These are phyloP conservation scores for Maniola hyperantus DNA, from an alignment of 2,888 invertebrate genomes.

Conservation along the genomic window DNA sequence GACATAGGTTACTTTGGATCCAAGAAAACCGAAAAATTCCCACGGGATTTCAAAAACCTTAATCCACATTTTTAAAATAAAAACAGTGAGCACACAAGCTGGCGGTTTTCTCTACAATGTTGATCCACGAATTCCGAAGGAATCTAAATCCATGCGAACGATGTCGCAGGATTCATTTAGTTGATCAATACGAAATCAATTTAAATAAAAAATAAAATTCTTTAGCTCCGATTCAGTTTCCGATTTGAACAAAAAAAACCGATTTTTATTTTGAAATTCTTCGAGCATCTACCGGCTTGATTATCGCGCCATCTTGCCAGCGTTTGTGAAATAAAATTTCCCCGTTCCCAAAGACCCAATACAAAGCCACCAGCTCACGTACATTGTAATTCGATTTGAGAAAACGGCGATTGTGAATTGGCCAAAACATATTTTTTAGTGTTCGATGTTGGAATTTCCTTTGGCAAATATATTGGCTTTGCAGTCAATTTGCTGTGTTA, in stretches of 20 bases:
- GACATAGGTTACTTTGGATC: too few species aligned
- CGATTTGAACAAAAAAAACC: background rate
- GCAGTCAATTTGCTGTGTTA: slow-evolving; percentile 52
- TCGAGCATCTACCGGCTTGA: slow-evolving; percentile 36
- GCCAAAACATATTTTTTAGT: slow-evolving; percentile 72
- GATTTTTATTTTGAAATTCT: slow-evolving; percentile 31
- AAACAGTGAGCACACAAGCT: too few species aligned
- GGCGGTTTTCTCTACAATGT: too few species aligned
- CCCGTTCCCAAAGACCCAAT: slow-evolving; percentile 47
- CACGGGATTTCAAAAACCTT: too few species aligned
- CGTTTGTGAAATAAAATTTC: slow-evolving; percentile 71
- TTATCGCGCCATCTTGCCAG: slow-evolving; percentile 44
- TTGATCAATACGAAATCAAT: too few species aligned
- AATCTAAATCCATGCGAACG: too few species aligned
- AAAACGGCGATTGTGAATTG: slow-evolving; percentile 72
- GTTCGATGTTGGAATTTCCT: slow-evolving; percentile 45
- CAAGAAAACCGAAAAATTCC: too few species aligned
- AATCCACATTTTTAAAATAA: too few species aligned
- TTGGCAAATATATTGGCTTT: slow-evolving; percentile 45
- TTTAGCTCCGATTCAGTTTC: slow-evolving; percentile 7
- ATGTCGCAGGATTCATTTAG: too few species aligned
- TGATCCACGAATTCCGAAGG: too few species aligned
- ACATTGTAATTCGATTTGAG: slow-evolving; percentile 74
- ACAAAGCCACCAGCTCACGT: slow-evolving; percentile 71
- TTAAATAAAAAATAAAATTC: too few species aligned